Percentiles rank a stretch among this genome's conserved stretches.
Conservation (phyloP, 1,140 invertebrate species). For the Macrobrachium rosenbergii region DNA sequence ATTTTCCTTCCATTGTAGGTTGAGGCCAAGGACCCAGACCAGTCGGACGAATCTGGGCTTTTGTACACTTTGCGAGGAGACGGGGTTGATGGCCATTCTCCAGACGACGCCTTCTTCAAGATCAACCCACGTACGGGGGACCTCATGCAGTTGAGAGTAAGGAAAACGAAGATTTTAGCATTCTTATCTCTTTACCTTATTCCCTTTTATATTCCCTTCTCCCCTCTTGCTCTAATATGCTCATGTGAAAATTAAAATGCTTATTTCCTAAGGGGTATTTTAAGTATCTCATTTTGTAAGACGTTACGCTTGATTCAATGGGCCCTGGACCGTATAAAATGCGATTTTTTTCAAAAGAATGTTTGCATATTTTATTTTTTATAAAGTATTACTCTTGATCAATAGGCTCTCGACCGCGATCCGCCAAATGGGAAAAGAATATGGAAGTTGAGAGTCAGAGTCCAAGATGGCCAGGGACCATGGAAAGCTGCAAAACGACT, state of each 20-base stretch:
- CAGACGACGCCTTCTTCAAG: constrained; percentile 37
- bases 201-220: background rate
- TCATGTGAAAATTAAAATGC: no score
- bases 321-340: no score
- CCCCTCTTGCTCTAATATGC: background rate
- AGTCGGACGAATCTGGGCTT: constrained; percentile 7
- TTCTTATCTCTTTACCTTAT: background rate
- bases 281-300: no score
- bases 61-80: constrained; percentile 40
- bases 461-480: constrained; percentile 15
- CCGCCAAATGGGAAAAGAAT: constrained; percentile 16
- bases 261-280: no score
- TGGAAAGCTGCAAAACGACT: background rate
- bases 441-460: constrained; percentile 38
- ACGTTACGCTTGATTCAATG: no score
- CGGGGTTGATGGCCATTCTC: constrained; percentile 17
- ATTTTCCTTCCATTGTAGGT: background rate
- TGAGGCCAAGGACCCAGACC: constrained; percentile 24
- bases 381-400: background rate
- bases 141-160: constrained; percentile 54
- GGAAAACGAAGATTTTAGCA: background rate
- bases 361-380: no score
- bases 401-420: constrained; percentile 33
- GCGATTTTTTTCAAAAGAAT: no score
- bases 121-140: constrained; percentile 51